Base-by-base conservation (phyloP, 2,797 vertebrate species). In the Darevskia mixta region DNA sequence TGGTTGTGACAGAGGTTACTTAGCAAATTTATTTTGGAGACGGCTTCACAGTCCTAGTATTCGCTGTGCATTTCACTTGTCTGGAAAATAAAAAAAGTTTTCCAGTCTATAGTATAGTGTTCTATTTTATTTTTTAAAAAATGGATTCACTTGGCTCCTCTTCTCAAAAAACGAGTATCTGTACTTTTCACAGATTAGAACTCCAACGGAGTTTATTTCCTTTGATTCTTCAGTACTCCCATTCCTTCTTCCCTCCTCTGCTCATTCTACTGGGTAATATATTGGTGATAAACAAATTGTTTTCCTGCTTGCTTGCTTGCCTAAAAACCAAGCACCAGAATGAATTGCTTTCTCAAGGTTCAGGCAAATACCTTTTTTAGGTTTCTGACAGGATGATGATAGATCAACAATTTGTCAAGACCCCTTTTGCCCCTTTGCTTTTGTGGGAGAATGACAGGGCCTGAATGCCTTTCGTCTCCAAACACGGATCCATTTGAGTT, bases 351-450 rank as follows among this genome's bases (percentile, higher is more conserved):
- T 82, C n/a, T 77, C 15, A 20, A 86, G 38, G 23, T 64, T 69
- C 73, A 38, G 35, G 38, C 82, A 41, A 84, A 75, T 41, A 41
- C 73, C 66, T 71, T 90, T 79, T 84, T 83, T 67, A 64, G 27
- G 15, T 83, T 72, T 79, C 89, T 90, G 85, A 87, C 55, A 83
- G 55, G 41, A 79, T 78, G 25, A 79, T 88, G 83, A 55, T 64
- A 83, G 73, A 86, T 90, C 64, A 82, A 73, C 49, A 83, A 41
- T 86, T 82, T 72, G 43, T 88, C 79, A 90, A 45, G 67, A 73
- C 49, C 49, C 49, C 25, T 64, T 55, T 82, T 87, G 76, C 27
- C 55, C 55, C 55, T 7, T 64, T 41, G 55, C 17, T 73, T 85
- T 71, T 82, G 29, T 27, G 41, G 32, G 78, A 88, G 72, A 88